phyloP scores from a whole-genome alignment of 2,888 invertebrate genomes.

The Mesoligia furuncula region DNA sequence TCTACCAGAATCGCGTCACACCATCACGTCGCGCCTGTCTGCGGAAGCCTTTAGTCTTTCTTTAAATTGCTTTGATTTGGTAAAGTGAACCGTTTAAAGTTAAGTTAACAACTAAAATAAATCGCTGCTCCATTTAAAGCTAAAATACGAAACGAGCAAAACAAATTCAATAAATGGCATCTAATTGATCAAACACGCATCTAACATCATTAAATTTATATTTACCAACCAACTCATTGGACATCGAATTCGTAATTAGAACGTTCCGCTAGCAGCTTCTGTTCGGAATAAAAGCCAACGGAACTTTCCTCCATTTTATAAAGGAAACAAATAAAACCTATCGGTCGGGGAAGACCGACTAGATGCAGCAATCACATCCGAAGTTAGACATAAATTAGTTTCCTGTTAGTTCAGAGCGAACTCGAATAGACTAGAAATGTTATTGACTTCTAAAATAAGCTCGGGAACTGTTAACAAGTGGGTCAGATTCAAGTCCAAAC shows the following conservation, averaged over 20 bases:
- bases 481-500: constrained; percentile 59
- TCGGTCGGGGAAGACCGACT: constrained; percentile 21
- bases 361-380: constrained; percentile 46
- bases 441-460: constrained; percentile 71
- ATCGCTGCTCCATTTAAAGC: background rate
- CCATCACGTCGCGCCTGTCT: too few relatives aligned
- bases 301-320: constrained; percentile 14
- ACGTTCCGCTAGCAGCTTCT: constrained; percentile 13
- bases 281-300: constrained; percentile 6
- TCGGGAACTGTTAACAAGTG: constrained; percentile 67
- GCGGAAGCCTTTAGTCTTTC: background rate
- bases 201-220: constrained; percentile 7
- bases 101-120: background rate
- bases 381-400: constrained; percentile 70
- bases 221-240: background rate
- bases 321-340: constrained; percentile 57
- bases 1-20: too few relatives aligned
- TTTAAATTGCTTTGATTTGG: background rate
- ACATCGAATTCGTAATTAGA: constrained; percentile 34
- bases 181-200: constrained; percentile 6
- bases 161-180: background rate
- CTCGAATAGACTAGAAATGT: constrained; percentile 56
- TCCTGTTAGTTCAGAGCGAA: constrained; percentile 60
- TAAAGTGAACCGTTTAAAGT: background rate
- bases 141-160: background rate